Evolutionary conservation across 2,797 vertebrate genomes (phyloP).

Genomic region (Smutsia gigantea): DNA sequence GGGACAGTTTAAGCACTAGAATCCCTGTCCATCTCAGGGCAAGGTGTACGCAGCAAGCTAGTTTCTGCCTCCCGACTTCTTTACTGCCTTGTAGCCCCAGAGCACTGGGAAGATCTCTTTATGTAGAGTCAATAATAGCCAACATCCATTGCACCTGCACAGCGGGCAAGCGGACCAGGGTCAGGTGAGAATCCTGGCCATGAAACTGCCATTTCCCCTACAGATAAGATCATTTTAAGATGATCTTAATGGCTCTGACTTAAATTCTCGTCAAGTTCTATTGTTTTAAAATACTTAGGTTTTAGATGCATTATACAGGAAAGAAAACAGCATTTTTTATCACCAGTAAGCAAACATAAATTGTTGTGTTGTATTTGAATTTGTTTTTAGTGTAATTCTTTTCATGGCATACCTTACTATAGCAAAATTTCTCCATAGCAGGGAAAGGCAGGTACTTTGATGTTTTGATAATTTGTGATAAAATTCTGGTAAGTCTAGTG

Average conservation of each 20-base stretch:
- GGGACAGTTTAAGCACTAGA: too few species aligned
- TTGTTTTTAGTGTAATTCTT: not conserved
- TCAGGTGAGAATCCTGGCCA: too few species aligned
- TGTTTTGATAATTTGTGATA: constrained; percentile 2
- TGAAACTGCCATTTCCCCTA: too few species aligned
- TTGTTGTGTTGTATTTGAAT: not conserved
- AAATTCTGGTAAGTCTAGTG: not conserved
- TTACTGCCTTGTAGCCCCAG: too few species aligned
- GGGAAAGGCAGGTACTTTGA: not conserved
- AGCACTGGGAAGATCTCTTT: too few species aligned
- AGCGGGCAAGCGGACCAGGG: too few species aligned
- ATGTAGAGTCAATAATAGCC: too few species aligned
- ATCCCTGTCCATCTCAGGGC: too few species aligned
- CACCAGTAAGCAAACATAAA: not conserved
- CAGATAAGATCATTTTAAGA: not conserved
- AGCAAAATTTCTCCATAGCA: not conserved
- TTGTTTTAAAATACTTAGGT: not conserved
- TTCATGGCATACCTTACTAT: not conserved
- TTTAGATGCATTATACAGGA: not conserved
- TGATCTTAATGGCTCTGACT: not conserved
- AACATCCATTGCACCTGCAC: too few species aligned
- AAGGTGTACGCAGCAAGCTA: too few species aligned
- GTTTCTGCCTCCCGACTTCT: too few species aligned
- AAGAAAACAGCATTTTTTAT: not conserved
- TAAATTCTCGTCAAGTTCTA: not conserved